Percentiles rank a stretch among this genome's conserved stretches.
Evolutionary conservation across 2,888 invertebrate species (phyloP).

Genomic region (Sinotaia quadrata): DNA sequence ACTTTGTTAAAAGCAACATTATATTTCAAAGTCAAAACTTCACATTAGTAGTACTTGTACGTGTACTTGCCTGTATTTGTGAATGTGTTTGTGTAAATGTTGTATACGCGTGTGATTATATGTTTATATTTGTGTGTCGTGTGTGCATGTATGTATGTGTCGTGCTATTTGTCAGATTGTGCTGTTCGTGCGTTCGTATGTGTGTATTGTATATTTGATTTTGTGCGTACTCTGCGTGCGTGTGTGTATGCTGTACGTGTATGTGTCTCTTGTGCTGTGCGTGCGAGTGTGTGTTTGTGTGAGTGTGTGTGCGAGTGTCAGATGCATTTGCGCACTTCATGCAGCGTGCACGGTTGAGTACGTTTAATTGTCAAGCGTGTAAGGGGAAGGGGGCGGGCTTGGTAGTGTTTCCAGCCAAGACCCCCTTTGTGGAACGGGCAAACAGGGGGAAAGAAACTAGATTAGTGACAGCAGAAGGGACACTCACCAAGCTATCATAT

Average conservation of each 20-base stretch:
- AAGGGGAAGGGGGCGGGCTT: too few species aligned
- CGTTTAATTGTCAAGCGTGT: too few species aligned
- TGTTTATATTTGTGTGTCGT: conserved; percentile 6
- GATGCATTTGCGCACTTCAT: background rate
- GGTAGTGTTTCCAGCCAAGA: too few species aligned
- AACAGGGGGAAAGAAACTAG: too few species aligned
- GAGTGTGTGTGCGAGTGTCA: background rate
- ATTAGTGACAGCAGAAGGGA: too few species aligned
- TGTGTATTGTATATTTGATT: background rate
- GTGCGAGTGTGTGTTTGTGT: conserved; percentile 1
- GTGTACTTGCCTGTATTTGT: background rate
- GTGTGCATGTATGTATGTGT: background rate
- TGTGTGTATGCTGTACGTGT: background rate
- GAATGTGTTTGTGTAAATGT: background rate
- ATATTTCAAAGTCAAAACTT: background rate
- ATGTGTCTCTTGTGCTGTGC: background rate
- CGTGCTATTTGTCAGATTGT: background rate
- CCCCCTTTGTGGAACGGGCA: too few species aligned
- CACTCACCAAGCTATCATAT: too few species aligned
- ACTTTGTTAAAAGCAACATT: too few species aligned
- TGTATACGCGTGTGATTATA: background rate
- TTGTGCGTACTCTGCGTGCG: background rate
- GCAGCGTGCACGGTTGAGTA: too few species aligned
- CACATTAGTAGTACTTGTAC: background rate
- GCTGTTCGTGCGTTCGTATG: background rate